Base-by-base conservation (phyloP, 2,888 invertebrate genomes). In the Rotaria macrura region DNA sequence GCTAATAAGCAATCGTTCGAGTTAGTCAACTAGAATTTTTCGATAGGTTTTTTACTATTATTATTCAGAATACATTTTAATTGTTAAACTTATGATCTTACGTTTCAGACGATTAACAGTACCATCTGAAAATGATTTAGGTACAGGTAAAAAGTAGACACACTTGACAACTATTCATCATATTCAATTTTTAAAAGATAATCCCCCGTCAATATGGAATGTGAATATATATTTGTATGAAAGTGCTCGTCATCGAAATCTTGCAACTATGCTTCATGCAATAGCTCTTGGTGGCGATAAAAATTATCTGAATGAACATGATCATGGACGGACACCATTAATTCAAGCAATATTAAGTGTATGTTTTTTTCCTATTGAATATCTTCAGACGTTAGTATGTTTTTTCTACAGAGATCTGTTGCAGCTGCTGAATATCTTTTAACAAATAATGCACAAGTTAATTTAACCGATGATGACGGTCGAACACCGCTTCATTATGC, bases 401-500 rank as follows among this genome's bases (percentile, higher is more conserved):
- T 85, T 79, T 87, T 87, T 89, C 25, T 88, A 96, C 88, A 96
- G 96, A 96, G 96, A 65, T 96, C 96, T 1, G 95, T 96, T 85
- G 95, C 96, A 93, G 95, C 96, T 83, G 95, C 96, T 89, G 97
- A 97, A 89, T 97, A 95, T 91, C 93, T 98, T 43, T 92, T 98
- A 86, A 92, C 97, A 84, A 98, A 98, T 91, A 96, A 96, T 86
- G 94, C 95, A 85, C 94, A 95, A 90, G 93, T 96, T 84, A 96
- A 97, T 91, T 92, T 93, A 84, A 94, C 94, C 89, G 97, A 98
- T 90, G 93, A 93, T 34, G 93, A 94, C 83, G 94, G 95, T 10
- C 94, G 94, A 89, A 96, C 97, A 1, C 94, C 98, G 0, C 92
- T 98, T n/a, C 96, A 97, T 91, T 93, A 96, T 88, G 97, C 97